Evolutionary conservation across 2,888 invertebrate genomes (phyloP), one percentile per base, ranked within the genome.

Genomic region (Dromius quadrimaculatus): DNA sequence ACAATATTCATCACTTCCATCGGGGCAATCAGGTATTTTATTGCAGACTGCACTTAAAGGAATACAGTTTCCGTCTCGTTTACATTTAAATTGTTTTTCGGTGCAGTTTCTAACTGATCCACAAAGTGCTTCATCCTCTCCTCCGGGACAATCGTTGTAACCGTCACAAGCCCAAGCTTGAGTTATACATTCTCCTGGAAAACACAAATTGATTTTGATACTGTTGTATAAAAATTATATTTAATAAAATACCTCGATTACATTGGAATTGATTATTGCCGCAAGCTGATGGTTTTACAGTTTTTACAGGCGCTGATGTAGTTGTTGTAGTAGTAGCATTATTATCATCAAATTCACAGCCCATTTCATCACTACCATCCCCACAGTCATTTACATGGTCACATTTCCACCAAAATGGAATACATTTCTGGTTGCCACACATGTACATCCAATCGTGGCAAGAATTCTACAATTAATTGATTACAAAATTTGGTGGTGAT

Each of bases 401-500:
- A 77, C 93, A 93, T 73, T 91, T 88, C 93, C 92, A 92, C 90
- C 91, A 91, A 73, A 89, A 88, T 0, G 92, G 92, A 47, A 92
- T 85, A 77, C 92, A 92, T 79, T 88, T 89, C 6, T 83, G 86
- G 75, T 90, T 90, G 13, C 84, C 82, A 76, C 93, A 93, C 74
- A 85, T 87, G 78, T 91, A 93, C 92, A 92, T 92, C 91, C 91
- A 92, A 73, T 90, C 89, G 50, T 87, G 85, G 76, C 92, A 92
- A 0, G 85, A 70, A 79, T 80, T 82, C 79, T 65, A 3, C 73
- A 76, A 71, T 54, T 71, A 13, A 32, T 4, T 1, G 59, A 57
- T 62, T 50, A 11, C n/a, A 36, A 6, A 22, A n/a, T 36, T 22
- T 23, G n/a, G n/a, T n/a, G n/a, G n/a, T 43, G 17, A 43, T 11